Conservation (phyloP, 2,113 vertebrate genomes). For the Tachysurus fulvidraco region DNA sequence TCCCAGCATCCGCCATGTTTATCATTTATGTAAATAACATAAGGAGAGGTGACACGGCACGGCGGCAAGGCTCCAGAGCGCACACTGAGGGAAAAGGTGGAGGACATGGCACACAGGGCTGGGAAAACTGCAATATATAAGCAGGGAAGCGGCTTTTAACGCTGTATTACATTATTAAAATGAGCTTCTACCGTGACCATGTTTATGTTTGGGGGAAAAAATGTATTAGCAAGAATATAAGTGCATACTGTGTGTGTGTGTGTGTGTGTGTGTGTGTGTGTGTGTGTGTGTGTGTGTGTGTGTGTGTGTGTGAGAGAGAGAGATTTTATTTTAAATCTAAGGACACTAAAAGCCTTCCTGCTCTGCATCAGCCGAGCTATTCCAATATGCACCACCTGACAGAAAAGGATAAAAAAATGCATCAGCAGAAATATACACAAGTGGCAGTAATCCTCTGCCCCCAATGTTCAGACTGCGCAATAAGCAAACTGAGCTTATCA, state of each 20-base stretch:
- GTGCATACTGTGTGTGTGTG: background rate
- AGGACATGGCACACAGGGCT: constrained; percentile 1
- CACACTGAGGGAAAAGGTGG: constrained; percentile 26
- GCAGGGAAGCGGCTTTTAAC: background rate
- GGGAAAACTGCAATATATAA: constrained; percentile 13
- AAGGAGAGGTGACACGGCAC: constrained; percentile 41
- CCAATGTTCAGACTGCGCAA: constrained; percentile 69
- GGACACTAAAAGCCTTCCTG: constrained; percentile 62
- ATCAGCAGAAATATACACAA: constrained; percentile 77
- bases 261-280: constrained; percentile 12
- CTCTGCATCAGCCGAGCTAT: constrained; percentile 72
- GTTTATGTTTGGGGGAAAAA: background rate
- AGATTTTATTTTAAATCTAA: constrained; percentile 46
- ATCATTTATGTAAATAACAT: constrained; percentile 62
- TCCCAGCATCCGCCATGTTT: constrained; percentile 53
- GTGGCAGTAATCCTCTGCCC: constrained; percentile 73
- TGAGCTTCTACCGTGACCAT: background rate
- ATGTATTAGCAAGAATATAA: background rate
- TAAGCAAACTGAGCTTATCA: constrained; percentile 73
- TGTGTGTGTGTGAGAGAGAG: no score
- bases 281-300: constrained; percentile 21
- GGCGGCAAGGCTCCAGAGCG: constrained; percentile 32
- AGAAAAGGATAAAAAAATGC: constrained; percentile 73
- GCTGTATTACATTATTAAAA: constrained; percentile 15
- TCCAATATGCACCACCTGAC: constrained; percentile 73